These are phyloP conservation scores for Brachyalestes nurse DNA, from an alignment of 2,797 vertebrate genomes.

Conservation along the genomic window DNA sequence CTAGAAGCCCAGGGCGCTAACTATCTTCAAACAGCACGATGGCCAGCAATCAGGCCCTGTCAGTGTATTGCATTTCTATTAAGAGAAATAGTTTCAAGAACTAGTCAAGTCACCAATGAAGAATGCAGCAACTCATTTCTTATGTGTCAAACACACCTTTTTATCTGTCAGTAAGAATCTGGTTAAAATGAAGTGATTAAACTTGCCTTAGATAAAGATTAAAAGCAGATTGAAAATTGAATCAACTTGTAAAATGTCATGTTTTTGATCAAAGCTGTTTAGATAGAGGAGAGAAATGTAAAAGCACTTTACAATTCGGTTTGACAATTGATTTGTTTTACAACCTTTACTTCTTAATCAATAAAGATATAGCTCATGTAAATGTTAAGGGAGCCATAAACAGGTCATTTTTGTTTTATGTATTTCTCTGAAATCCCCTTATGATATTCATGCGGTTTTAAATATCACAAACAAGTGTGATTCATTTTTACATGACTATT, in stretches of 20 bases:
- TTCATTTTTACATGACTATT: neutral
- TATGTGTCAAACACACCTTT: neutral
- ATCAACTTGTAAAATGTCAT: neutral
- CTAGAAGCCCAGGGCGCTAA: slow-evolving; percentile 29
- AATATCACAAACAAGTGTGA: neutral
- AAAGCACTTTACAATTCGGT: neutral
- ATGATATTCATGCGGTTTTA: no score
- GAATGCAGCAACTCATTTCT: neutral
- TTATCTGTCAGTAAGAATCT: neutral
- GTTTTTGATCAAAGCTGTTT: neutral
- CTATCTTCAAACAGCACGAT: slow-evolving; percentile 29
- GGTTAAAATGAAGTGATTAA: neutral
- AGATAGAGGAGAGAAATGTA: neutral
- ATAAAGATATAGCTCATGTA: neutral
- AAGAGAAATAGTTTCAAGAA: slow-evolving; percentile 24
- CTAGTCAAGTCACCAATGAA: slow-evolving; percentile 2
- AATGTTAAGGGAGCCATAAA: neutral
- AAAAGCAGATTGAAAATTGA: neutral
- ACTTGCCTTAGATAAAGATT: neutral
- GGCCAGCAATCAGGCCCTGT: slow-evolving; percentile 35
- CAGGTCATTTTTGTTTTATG: neutral
- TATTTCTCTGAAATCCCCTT: no score
- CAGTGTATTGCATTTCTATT: slow-evolving; percentile 46
- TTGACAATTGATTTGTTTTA: neutral
- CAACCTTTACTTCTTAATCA: neutral